Evolutionary conservation across 2,797 vertebrate species (phyloP).

Genomic region (Chiloscyllium punctatum): DNA sequence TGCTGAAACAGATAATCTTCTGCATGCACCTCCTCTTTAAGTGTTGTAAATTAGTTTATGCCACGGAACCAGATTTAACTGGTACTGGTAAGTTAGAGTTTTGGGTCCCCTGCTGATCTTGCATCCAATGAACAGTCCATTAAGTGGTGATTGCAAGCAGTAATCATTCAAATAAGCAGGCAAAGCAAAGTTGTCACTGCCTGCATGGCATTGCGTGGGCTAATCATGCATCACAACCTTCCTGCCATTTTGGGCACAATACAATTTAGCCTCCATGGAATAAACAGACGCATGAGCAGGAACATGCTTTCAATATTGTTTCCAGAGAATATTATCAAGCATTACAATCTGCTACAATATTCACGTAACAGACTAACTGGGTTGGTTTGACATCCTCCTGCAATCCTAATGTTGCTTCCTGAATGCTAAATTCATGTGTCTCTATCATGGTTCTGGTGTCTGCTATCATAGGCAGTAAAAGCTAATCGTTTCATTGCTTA

Average conservation of each 20-base stretch:
- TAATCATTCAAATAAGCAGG: not conserved
- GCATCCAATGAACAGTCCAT: not conserved
- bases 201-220: not conserved
- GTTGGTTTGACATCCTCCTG: not conserved
- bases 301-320: not conserved
- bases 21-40: not conserved
- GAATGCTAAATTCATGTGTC: not conserved
- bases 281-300: not conserved
- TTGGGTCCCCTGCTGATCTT: not conserved
- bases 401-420: not conserved
- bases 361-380: not conserved
- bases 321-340: not conserved
- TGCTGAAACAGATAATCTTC: not conserved
- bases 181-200: not conserved
- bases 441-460: not conserved
- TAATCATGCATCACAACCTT: not conserved
- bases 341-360: not conserved
- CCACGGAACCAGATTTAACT: not conserved
- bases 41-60: too few species aligned
- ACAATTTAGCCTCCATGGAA: not conserved
- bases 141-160: not conserved
- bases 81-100: not conserved
- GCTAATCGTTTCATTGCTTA: not conserved
- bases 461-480: not conserved
- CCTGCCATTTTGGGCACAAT: not conserved